Percentiles rank a stretch among this genome's conserved stretches.
These are phyloP conservation scores for Pseudopleuronectes americanus DNA, from an alignment of 2,797 vertebrate genomes.

Conservation along the genomic window DNA sequence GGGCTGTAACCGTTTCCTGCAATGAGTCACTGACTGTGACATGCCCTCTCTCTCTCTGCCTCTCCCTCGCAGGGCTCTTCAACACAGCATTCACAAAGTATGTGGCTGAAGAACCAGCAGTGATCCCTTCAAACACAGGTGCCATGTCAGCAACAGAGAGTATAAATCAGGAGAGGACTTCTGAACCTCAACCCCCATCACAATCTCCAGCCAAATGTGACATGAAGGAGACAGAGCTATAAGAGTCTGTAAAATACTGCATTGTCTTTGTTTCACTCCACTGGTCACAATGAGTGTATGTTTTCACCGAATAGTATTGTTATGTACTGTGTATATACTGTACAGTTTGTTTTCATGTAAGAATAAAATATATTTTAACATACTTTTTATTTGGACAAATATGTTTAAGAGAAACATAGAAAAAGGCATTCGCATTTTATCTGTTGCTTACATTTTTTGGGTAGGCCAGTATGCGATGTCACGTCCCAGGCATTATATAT, in stretches of 20 bases:
- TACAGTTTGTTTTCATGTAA: conserved; percentile 5
- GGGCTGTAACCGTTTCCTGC: too few relatives aligned
- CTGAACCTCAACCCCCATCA: conserved; percentile 17
- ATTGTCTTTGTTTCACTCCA: not conserved
- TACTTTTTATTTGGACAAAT: not conserved
- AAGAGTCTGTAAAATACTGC: not conserved
- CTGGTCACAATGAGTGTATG: not conserved
- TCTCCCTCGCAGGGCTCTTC: conserved; percentile 61
- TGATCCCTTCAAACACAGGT: conserved; percentile 61
- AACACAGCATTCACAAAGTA: conserved; percentile 80
- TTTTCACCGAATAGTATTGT: conserved; percentile 28
- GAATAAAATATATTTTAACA: conserved; percentile 64
- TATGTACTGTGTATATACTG: conserved; percentile 14
- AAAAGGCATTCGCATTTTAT: not conserved
- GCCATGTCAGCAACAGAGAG: conserved; percentile 3
- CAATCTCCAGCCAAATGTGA: conserved; percentile 20
- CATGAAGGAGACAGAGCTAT: conserved; percentile 82
- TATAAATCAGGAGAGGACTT: not conserved
- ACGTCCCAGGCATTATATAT: not conserved
- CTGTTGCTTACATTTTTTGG: not conserved
- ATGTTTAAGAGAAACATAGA: not conserved
- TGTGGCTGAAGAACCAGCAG: conserved; percentile 51
- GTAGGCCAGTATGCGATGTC: not conserved
- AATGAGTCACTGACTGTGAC: conserved; percentile 13
- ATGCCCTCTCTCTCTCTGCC: conserved; percentile 3